Percentiles rank a stretch among this genome's conserved stretches.
Conservation (phyloP, 2,888 invertebrate genomes). For the Tenthredo livida region DNA sequence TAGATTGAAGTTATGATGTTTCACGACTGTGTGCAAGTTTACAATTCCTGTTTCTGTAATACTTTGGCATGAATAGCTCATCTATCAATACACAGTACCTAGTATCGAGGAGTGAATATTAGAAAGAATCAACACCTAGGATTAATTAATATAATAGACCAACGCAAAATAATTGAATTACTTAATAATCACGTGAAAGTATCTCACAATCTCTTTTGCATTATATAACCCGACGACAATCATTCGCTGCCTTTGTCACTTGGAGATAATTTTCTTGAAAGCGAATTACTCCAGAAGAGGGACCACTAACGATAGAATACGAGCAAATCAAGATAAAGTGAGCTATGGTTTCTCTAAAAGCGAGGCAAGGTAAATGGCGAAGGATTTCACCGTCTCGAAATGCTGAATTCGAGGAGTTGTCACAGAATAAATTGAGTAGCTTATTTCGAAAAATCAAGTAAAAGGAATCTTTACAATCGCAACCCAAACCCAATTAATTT, state of each 20-base stretch:
- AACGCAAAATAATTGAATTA: slow-evolving; percentile 9
- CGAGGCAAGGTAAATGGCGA: background rate
- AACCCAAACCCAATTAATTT: background rate
- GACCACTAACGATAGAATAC: background rate
- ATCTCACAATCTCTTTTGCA: background rate
- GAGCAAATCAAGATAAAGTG: slow-evolving; percentile 40
- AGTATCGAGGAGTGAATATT: background rate
- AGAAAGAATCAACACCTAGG: background rate
- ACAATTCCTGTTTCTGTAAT: background rate
- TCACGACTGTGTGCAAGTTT: background rate
- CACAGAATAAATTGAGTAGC: background rate
- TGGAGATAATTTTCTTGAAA: slow-evolving; percentile 22
- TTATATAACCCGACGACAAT: slow-evolving; percentile 2
- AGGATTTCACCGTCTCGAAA: background rate
- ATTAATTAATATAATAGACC: background rate
- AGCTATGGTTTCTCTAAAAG: slow-evolving; percentile 5
- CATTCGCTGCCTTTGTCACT: slow-evolving; percentile 17
- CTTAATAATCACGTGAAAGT: background rate
- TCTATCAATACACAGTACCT: background rate
- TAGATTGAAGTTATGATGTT: background rate
- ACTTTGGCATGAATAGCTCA: background rate
- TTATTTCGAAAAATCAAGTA: background rate
- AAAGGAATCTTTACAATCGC: background rate
- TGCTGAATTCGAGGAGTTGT: background rate
- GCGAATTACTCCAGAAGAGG: background rate